Conservation (phyloP, 2,888 invertebrate species). For the Apantesis nais region DNA sequence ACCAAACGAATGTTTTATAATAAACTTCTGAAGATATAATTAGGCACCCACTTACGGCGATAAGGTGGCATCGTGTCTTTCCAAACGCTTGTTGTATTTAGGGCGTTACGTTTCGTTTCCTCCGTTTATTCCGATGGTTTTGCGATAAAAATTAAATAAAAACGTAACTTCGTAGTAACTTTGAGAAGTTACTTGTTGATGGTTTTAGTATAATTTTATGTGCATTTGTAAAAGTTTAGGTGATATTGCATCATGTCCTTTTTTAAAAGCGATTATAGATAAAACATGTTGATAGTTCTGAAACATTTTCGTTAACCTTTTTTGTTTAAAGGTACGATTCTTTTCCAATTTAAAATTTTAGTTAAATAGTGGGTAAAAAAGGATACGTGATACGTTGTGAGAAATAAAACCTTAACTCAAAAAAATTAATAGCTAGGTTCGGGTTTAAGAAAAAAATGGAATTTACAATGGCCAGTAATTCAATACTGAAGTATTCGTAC, state of each 20-base stretch:
- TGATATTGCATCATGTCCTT: neutral
- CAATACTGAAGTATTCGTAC: slow-evolving; percentile 39
- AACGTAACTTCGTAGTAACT: slow-evolving; percentile 27
- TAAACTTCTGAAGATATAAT: slow-evolving; percentile 34
- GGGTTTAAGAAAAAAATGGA: slow-evolving; percentile 1
- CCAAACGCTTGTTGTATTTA: slow-evolving; percentile 71
- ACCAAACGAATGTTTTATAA: slow-evolving; percentile 9
- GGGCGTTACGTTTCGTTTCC: slow-evolving; percentile 72
- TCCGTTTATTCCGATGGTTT: slow-evolving; percentile 60
- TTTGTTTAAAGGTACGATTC: neutral
- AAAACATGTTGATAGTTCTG: neutral
- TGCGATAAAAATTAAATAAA: slow-evolving; percentile 52
- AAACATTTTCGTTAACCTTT: neutral
- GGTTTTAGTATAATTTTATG: slow-evolving; percentile 21
- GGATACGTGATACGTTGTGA: neutral
- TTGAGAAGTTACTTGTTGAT: slow-evolving; percentile 27
- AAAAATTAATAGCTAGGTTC: neutral
- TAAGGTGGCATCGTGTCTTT: slow-evolving; percentile 66
- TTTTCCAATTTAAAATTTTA: neutral
- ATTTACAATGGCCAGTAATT: slow-evolving; percentile 42
- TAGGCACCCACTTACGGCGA: slow-evolving; percentile 48
- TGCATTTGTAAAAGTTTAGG: neutral
- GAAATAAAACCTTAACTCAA: neutral
- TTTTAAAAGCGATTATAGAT: neutral
- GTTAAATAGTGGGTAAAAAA: neutral